Conservation (phyloP, 2,797 vertebrate genomes). For the Gymnothorax javanicus region DNA sequence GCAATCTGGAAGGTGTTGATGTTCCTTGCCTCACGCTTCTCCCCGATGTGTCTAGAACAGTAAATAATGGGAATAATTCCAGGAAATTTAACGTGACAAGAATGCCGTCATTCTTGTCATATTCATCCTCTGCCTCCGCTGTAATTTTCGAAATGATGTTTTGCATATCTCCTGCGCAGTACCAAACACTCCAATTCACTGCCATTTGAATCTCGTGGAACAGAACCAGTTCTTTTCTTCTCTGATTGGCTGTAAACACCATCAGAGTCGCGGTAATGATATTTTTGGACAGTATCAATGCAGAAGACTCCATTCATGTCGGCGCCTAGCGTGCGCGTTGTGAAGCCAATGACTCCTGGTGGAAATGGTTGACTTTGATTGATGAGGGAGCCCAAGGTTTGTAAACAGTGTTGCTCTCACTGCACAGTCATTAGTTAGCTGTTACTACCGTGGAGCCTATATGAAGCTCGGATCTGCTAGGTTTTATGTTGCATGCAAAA, state of each 20-base stretch:
- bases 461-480: not conserved
- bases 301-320: conserved; percentile 53
- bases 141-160: conserved; percentile 60
- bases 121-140: conserved; percentile 48
- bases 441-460: not conserved
- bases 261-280: conserved; percentile 41
- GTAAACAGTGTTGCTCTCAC: not conserved
- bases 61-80: conserved; percentile 71
- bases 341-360: not conserved
- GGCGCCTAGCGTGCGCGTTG: conserved; percentile 38
- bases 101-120: conserved; percentile 46
- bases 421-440: not conserved
- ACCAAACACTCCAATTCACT: conserved; percentile 59
- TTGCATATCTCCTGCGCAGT: conserved; percentile 51
- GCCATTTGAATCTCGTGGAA: conserved; percentile 69
- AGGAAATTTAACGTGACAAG: conserved; percentile 66
- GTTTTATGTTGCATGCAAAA: not conserved
- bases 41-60: conserved; percentile 50
- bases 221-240: conserved; percentile 53
- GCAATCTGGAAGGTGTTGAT: conserved; percentile 53
- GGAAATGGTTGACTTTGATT: not conserved
- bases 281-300: conserved; percentile 58
- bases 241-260: conserved; percentile 57
- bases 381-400: conserved; percentile 10
- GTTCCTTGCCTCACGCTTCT: conserved; percentile 47